These are phyloP conservation scores for Ornithoptera priamus DNA, from an alignment of 2,888 invertebrate species.

Conservation along the genomic window DNA sequence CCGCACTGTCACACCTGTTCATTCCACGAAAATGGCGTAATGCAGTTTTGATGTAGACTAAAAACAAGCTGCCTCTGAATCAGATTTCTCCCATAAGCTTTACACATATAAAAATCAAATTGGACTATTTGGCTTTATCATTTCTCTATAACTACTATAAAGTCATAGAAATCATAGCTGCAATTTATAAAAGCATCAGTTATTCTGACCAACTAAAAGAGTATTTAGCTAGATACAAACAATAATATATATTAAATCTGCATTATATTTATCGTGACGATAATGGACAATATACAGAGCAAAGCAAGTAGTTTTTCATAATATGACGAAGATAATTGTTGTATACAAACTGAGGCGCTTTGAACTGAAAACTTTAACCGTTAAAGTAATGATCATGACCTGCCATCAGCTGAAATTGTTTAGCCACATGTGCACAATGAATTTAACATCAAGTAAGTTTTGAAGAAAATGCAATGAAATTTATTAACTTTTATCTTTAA, in stretches of 20 bases:
- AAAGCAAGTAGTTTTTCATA: not conserved
- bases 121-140: too few relatives aligned
- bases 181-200: too few relatives aligned
- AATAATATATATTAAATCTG: too few relatives aligned
- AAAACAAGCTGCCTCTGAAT: constrained; percentile 18
- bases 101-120: not conserved
- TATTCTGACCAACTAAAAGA: too few relatives aligned
- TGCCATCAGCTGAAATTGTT: constrained; percentile 68
- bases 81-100: constrained; percentile 14
- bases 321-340: not conserved
- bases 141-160: too few relatives aligned
- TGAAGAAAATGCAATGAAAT: constrained; percentile 22
- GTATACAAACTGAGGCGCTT: constrained; percentile 56
- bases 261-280: too few relatives aligned
- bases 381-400: constrained; percentile 59
- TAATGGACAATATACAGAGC: not conserved
- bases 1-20: constrained; percentile 47
- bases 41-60: constrained; percentile 37
- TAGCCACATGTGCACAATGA: constrained; percentile 47
- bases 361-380: constrained; percentile 54
- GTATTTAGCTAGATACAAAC: too few relatives aligned
- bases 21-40: constrained; percentile 70
- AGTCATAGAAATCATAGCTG: too few relatives aligned
- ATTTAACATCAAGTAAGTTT: constrained; percentile 38
- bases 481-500: constrained; percentile 2